These are phyloP conservation scores for Coelogynopora nodosa DNA, from an alignment of 2,888 invertebrate genomes.

Conservation along the genomic window DNA sequence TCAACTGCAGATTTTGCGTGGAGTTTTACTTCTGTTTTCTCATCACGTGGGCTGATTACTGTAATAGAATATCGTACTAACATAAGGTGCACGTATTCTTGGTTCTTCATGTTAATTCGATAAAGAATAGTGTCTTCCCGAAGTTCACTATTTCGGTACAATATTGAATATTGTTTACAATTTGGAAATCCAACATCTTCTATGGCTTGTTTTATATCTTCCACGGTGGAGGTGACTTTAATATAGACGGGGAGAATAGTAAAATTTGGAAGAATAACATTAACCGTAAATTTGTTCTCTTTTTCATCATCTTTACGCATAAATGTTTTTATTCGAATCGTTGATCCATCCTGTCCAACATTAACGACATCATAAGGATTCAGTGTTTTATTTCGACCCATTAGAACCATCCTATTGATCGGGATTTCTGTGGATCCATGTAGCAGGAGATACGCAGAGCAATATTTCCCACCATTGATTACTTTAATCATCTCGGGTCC, in stretches of 20 bases:
- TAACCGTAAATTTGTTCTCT: background rate
- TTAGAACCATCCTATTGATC: conserved; percentile 20
- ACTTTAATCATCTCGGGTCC: background rate
- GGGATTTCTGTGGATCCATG: conserved; percentile 17
- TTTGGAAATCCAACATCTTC: background rate
- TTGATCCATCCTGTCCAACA: background rate
- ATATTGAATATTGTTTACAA: background rate
- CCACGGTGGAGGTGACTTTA: background rate
- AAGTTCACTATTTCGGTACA: background rate
- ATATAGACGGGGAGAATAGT: background rate
- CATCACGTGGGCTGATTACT: background rate
- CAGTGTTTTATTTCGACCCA: background rate
- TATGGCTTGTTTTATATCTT: background rate
- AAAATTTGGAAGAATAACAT: background rate
- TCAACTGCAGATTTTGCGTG: background rate
- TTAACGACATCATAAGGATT: conserved; percentile 30
- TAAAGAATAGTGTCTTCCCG: background rate
- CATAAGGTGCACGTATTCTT: background rate
- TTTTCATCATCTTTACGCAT: background rate
- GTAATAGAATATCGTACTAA: background rate
- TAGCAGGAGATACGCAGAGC: background rate
- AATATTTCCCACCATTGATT: background rate
- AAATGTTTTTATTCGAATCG: background rate
- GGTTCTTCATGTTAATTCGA: background rate
- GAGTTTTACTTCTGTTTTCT: background rate